phyloP scores from a whole-genome alignment of 2,797 vertebrate genomes.

The Pangasius macronema region DNA sequence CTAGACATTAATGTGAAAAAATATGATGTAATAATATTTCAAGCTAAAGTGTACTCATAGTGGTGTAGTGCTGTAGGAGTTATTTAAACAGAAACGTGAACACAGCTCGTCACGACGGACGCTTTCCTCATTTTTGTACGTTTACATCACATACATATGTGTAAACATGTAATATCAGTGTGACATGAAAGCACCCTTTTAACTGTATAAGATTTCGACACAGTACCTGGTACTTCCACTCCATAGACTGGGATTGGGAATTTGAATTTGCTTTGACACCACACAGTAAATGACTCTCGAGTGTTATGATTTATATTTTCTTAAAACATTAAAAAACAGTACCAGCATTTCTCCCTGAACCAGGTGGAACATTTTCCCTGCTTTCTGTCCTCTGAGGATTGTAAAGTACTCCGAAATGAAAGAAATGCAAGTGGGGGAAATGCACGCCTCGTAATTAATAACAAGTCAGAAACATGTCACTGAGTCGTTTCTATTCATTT shows the following conservation, averaged over 20 bases:
- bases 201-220: background rate
- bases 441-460: conserved; percentile 9
- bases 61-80: background rate
- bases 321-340: background rate
- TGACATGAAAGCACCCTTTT: background rate
- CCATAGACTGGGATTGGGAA: background rate
- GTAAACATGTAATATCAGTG: background rate
- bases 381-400: conserved; percentile 8
- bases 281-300: background rate
- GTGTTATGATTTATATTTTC: conserved; percentile 5
- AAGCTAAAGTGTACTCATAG: background rate
- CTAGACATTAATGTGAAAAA: background rate
- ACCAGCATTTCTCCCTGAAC: background rate
- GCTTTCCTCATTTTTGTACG: background rate
- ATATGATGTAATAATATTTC: background rate
- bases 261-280: conserved; percentile 2
- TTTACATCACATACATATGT: background rate
- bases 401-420: conserved; percentile 3
- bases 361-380: conserved; percentile 13
- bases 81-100: background rate
- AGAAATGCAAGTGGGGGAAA: background rate
- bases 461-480: conserved; percentile 20
- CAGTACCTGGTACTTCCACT: background rate
- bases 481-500: conserved; percentile 8
- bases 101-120: background rate